Conservation (phyloP, 2,888 invertebrate genomes). For the Drosophila stalkeri region DNA sequence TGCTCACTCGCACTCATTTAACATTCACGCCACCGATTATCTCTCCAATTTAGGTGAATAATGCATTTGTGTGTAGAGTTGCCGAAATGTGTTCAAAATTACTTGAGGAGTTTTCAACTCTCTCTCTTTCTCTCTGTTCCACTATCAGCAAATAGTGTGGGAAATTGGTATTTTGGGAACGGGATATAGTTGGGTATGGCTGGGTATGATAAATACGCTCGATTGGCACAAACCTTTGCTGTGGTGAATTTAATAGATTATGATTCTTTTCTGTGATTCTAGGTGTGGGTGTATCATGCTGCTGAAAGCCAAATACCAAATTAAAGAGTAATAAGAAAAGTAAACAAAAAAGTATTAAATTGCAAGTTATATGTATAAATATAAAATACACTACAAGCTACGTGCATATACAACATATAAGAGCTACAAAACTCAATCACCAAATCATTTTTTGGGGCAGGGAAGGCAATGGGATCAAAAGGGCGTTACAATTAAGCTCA, state of each 20-base stretch:
- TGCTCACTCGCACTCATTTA: neutral
- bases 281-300: slow-evolving; percentile 85
- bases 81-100: slow-evolving; percentile 21
- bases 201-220: slow-evolving; percentile 32
- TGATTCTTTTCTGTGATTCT: slow-evolving; percentile 85
- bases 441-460: slow-evolving; percentile 10
- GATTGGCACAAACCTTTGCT: slow-evolving; percentile 84
- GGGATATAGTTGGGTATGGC: slow-evolving; percentile 27
- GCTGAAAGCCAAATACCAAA: slow-evolving; percentile 85
- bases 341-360: slow-evolving; percentile 48
- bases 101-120: slow-evolving; percentile 2
- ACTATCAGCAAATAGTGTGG: slow-evolving; percentile 30
- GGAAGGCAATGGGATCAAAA: slow-evolving; percentile 1
- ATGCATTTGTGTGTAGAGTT: slow-evolving; percentile 12
- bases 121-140: neutral
- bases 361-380: slow-evolving; percentile 23
- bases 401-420: slow-evolving; percentile 39
- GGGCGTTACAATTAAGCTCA: slow-evolving; percentile 27
- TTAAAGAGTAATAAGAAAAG: slow-evolving; percentile 66
- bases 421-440: slow-evolving; percentile 42
- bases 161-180: slow-evolving; percentile 16
- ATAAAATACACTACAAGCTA: slow-evolving; percentile 35
- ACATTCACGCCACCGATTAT: slow-evolving; percentile 1
- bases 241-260: slow-evolving; percentile 81
- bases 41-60: neutral